Conservation (phyloP, 1,140 invertebrate genomes). For the Camponotus floridanus region DNA sequence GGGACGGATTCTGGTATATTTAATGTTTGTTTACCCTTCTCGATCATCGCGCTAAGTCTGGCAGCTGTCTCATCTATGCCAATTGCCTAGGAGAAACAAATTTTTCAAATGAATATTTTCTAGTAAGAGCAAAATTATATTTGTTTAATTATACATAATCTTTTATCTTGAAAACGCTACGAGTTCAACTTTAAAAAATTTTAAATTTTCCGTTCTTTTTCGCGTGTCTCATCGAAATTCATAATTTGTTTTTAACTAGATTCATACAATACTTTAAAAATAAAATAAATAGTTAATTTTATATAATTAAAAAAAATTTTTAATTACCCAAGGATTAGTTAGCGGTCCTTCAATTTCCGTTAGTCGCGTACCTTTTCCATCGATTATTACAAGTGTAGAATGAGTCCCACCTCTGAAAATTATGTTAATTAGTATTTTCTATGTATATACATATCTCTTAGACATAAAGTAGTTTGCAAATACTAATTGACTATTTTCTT, state of each 20-base stretch:
- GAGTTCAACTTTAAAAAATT: constrained; percentile 7
- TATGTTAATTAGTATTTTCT: constrained; percentile 15
- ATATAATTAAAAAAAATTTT: neutral
- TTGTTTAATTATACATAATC: neutral
- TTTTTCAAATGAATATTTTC: neutral
- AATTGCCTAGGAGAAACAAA: constrained; percentile 83
- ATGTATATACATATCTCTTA: neutral
- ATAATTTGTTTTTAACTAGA: neutral
- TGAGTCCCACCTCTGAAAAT: constrained; percentile 93
- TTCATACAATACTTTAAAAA: constrained; percentile 2
- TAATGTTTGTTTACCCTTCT: constrained; percentile 89
- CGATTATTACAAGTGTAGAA: constrained; percentile 92
- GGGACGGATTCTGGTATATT: constrained; percentile 87
- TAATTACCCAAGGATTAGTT: constrained; percentile 93
- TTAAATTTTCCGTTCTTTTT: neutral
- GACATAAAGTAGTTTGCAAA: neutral
- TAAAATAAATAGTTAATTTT: neutral
- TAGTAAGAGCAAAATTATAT: neutral
- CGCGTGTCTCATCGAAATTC: neutral
- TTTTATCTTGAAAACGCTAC: neutral
- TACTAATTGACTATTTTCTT: neutral
- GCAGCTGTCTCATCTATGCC: constrained; percentile 92
- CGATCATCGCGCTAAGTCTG: constrained; percentile 92
- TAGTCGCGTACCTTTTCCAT: constrained; percentile 90
- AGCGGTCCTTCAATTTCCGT: constrained; percentile 89